phyloP scores from a whole-genome alignment of 2,888 invertebrate species.

The Nephrocerus scutellatus region DNA sequence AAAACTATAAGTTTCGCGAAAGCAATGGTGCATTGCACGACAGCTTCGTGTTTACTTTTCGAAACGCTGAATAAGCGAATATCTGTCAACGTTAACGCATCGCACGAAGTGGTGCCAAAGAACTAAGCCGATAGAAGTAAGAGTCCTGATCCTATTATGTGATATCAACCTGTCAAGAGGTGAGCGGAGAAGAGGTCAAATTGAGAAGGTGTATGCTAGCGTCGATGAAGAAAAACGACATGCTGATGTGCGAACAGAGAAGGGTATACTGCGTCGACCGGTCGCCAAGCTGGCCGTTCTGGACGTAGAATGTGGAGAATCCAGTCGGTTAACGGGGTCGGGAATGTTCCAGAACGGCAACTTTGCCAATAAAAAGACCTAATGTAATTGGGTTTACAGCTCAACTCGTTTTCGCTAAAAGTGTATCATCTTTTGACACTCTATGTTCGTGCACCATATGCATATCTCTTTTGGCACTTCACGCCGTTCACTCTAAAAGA shows the following conservation, averaged over 20 bases:
- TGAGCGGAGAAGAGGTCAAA: conserved; percentile 22
- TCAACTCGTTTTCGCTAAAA: too few relatives aligned
- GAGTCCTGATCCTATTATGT: conserved; percentile 21
- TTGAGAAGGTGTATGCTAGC: conserved; percentile 21
- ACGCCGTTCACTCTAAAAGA: too few relatives aligned
- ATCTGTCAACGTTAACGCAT: conserved; percentile 17
- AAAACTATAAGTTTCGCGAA: conserved; percentile 2
- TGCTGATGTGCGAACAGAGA: conserved; percentile 24
- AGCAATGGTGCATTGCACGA: conserved; percentile 20
- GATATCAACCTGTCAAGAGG: conserved; percentile 22
- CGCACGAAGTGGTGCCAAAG: conserved; percentile 17
- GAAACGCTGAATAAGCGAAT: too few relatives aligned
- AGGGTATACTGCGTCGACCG: conserved; percentile 23
- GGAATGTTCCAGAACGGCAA: too few relatives aligned
- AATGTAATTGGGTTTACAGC: too few relatives aligned
- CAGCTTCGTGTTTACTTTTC: too few relatives aligned
- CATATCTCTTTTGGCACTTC: too few relatives aligned
- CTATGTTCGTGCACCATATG: too few relatives aligned
- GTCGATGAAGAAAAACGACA: conserved; percentile 23
- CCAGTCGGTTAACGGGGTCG: conserved; percentile 18
- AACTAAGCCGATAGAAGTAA: conserved; percentile 9
- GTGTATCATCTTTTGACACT: too few relatives aligned
- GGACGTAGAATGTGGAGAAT: conserved; percentile 42
- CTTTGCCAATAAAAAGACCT: too few relatives aligned
- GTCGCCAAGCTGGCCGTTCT: conserved; percentile 34